Evolutionary conservation across 1,140 invertebrate species (phyloP).

Genomic region (Gryon sp.): DNA sequence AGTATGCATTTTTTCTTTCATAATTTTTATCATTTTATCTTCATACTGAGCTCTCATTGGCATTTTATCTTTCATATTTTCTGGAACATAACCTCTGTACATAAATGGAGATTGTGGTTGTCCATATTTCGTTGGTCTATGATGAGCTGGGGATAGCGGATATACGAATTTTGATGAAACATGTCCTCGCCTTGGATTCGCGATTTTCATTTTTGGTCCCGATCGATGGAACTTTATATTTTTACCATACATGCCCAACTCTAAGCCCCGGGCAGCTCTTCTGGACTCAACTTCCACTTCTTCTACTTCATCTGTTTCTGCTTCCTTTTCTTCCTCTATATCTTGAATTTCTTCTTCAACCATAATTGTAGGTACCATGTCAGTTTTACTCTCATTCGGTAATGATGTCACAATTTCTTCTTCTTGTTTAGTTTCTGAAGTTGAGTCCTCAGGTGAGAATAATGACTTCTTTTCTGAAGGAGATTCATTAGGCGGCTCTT

Average conservation of each 20-base stretch:
- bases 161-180: background rate
- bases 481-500: constrained; percentile 47
- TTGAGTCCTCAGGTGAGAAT: constrained; percentile 33
- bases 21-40: constrained; percentile 16
- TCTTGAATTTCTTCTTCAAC: background rate
- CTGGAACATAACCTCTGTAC: background rate
- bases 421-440: constrained; percentile 26
- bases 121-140: constrained; percentile 1
- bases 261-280: constrained; percentile 35
- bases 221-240: background rate
- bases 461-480: constrained; percentile 4
- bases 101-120: constrained; percentile 19
- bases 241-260: constrained; percentile 29
- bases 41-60: constrained; percentile 1
- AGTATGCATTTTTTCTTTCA: constrained; percentile 19
- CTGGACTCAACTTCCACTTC: constrained; percentile 12
- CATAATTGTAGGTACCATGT: too few species aligned
- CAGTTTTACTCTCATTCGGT: background rate
- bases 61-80: constrained; percentile 2
- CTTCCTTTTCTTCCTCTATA: background rate
- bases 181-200: constrained; percentile 16
- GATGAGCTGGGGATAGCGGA: background rate
- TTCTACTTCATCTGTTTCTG: background rate
- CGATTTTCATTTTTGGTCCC: constrained; percentile 2
- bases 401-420: constrained; percentile 3